These are phyloP conservation scores for Tetropium fuscum DNA, from an alignment of 2,888 invertebrate genomes.

Conservation along the genomic window DNA sequence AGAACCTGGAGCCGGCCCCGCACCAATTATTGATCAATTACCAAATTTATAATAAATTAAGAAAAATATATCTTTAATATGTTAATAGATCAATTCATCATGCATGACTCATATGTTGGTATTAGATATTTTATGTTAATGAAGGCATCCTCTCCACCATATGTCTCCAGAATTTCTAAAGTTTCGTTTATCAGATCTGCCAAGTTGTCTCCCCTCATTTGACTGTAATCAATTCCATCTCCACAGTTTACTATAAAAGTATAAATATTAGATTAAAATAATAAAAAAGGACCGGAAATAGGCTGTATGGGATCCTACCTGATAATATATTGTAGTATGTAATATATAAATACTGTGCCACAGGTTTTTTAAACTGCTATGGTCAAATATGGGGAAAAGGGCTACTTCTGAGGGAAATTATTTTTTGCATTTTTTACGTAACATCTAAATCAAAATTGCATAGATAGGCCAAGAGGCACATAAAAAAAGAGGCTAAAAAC, in stretches of 20 bases:
- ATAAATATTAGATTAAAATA: not conserved
- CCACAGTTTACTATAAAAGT: slow-evolving; percentile 81
- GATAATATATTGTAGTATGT: no score
- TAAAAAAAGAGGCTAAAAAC: no score
- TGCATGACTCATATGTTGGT: slow-evolving; percentile 96
- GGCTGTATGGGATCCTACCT: no score
- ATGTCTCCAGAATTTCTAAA: slow-evolving; percentile 88
- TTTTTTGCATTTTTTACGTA: no score
- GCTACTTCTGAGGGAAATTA: no score
- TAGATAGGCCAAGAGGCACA: no score
- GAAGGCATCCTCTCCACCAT: slow-evolving; percentile 96
- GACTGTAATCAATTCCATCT: slow-evolving; percentile 90
- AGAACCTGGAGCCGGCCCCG: no score
- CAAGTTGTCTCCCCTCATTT: slow-evolving; percentile 87
- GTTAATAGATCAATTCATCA: slow-evolving; percentile 72
- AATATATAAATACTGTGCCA: no score
- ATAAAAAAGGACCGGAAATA: no score
- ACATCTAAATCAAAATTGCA: no score
- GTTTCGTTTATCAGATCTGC: slow-evolving; percentile 95
- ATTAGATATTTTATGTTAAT: slow-evolving; percentile 99
- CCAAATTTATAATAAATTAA: slow-evolving; percentile 7
- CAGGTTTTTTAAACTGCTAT: no score
- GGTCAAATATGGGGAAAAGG: no score
- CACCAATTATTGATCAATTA: slow-evolving; percentile 4
- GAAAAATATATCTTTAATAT: slow-evolving; percentile 7